A percentile compares a stretch with the other conserved stretches of the same genome.
Evolutionary conservation across 2,113 vertebrate species (phyloP).

Genomic region (Psittacula cyanocephala): DNA sequence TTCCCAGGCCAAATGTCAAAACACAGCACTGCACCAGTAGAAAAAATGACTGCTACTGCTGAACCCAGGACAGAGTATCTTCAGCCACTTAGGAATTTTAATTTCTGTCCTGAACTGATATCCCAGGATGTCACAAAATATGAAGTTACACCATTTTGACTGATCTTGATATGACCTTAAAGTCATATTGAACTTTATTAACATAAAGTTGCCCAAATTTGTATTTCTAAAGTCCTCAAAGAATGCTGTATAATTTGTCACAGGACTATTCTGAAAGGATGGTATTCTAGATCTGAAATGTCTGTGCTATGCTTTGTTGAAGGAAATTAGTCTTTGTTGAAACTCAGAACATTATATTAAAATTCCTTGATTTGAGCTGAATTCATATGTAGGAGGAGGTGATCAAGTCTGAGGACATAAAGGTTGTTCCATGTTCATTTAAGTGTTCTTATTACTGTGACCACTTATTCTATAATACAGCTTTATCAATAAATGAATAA

Average conservation of each 20-base stretch:
- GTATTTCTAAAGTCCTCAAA: not conserved
- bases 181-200: not conserved
- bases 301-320: not conserved
- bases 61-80: no score
- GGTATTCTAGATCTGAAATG: not conserved
- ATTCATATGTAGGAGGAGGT: not conserved
- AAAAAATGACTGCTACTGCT: no score
- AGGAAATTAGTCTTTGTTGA: not conserved
- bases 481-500: not conserved
- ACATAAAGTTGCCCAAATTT: not conserved
- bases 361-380: not conserved
- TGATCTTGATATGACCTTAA: not conserved
- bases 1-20: no score
- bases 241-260: not conserved
- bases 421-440: not conserved
- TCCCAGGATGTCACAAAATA: not conserved
- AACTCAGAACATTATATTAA: not conserved
- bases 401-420: not conserved
- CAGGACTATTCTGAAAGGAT: not conserved
- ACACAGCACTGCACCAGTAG: no score
- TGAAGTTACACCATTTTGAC: not conserved
- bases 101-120: not conserved
- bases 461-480: not conserved
- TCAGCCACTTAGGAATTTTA: not conserved
- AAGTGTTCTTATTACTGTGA: not conserved